These are phyloP conservation scores for Chondrosia reniformis DNA, from an alignment of 37 sponge, comb jelly and placozoan species.

Conservation along the genomic window DNA sequence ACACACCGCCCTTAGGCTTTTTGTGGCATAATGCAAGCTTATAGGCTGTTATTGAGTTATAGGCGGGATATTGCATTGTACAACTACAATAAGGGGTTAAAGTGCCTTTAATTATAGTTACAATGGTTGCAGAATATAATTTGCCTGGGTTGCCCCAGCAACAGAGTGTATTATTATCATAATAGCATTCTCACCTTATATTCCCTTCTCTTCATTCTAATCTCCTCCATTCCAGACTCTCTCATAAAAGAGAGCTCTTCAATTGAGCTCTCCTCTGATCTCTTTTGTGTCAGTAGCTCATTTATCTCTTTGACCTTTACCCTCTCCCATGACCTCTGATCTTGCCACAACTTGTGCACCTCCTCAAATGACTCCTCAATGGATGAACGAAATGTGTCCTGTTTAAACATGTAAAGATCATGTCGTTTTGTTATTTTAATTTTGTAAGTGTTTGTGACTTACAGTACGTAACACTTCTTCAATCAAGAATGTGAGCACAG, in stretches of 20 bases:
- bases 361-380: neutral
- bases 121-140: no score
- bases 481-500: neutral
- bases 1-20: no score
- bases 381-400: constrained; percentile 1
- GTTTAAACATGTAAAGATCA: neutral
- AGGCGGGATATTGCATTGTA: no score
- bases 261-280: constrained; percentile 22
- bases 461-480: neutral
- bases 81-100: no score
- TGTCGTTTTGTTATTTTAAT: no score
- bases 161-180: no score
- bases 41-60: no score
- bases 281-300: constrained; percentile 28
- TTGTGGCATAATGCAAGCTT: no score
- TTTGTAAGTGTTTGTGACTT: no score
- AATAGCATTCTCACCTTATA: neutral
- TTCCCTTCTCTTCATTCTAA: constrained; percentile 10
- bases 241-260: constrained; percentile 21
- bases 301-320: constrained; percentile 13
- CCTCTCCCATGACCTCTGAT: constrained; percentile 25
- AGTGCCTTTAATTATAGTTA: no score
- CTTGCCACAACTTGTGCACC: constrained; percentile 5
- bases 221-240: constrained; percentile 17
- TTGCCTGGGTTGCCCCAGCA: no score